Evolutionary conservation across 2,797 vertebrate genomes (phyloP).

Genomic region (Spinus pinus): DNA sequence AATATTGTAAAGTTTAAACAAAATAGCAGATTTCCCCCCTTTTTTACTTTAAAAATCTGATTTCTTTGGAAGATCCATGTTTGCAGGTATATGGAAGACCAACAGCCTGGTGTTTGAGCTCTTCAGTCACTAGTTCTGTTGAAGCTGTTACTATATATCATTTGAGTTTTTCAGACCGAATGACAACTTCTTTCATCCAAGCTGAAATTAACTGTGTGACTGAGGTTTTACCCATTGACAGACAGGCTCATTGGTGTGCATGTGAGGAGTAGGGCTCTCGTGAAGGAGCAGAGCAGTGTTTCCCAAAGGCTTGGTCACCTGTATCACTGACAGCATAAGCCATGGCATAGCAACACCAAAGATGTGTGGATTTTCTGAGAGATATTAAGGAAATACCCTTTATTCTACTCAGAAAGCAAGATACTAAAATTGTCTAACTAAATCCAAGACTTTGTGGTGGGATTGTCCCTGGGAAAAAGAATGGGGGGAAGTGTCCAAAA

Average conservation of each 20-base stretch:
- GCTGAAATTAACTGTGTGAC: constrained; percentile 29
- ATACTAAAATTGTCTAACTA: not conserved
- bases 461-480: not conserved
- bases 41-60: not conserved
- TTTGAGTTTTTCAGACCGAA: not conserved
- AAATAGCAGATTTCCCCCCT: not conserved
- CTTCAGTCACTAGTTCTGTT: not conserved
- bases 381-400: not conserved
- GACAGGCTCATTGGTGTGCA: not conserved
- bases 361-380: not conserved
- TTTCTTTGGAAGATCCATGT: not conserved
- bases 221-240: constrained; percentile 12
- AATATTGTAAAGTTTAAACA: not conserved
- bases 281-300: not conserved
- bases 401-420: not conserved
- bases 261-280: not conserved
- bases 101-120: not conserved
- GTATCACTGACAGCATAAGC: not conserved
- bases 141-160: not conserved
- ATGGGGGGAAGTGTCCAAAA: not conserved
- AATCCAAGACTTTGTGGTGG: not conserved
- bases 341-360: not conserved
- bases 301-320: not conserved
- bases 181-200: constrained; percentile 45
- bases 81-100: not conserved